Percentiles rank a stretch among this genome's conserved stretches.
Evolutionary conservation across 2,113 vertebrate genomes (phyloP).

Genomic region (Anolis carolinensis): DNA sequence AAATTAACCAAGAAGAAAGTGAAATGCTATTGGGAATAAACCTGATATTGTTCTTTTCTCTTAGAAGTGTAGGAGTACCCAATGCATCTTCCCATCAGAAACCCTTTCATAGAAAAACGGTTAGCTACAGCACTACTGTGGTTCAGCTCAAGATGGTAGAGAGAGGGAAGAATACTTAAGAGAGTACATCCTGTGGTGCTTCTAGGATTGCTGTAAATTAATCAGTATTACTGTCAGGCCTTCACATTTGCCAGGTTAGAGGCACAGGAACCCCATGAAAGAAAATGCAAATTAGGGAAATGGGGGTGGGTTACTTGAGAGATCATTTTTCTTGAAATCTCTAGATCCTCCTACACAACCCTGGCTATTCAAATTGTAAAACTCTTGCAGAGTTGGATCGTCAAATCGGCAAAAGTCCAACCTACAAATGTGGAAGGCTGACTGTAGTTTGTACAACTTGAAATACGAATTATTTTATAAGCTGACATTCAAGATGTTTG

Average conservation of each 20-base stretch:
- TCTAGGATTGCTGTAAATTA: neutral
- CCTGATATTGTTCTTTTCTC: neutral
- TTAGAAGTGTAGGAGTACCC: neutral
- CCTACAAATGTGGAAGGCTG: too few species aligned
- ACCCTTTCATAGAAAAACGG: neutral
- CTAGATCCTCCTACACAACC: too few species aligned
- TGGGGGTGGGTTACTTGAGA: too few species aligned
- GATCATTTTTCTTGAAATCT: too few species aligned
- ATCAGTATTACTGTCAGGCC: too few species aligned
- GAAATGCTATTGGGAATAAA: neutral
- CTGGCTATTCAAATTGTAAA: too few species aligned
- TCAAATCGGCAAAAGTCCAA: too few species aligned
- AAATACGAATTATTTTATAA: neutral
- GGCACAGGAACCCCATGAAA: too few species aligned
- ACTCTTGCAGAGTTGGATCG: too few species aligned
- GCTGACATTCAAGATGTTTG: neutral
- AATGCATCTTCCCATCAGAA: neutral
- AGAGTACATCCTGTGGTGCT: neutral
- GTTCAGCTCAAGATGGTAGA: neutral
- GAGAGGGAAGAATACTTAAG: neutral
- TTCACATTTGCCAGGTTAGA: too few species aligned
- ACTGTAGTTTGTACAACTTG: too few species aligned
- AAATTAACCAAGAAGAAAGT: neutral
- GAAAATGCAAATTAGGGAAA: too few species aligned
- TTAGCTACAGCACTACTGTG: neutral